phyloP scores from a whole-genome alignment of 1,140 invertebrate species.

The Medauroidea extradentata region DNA sequence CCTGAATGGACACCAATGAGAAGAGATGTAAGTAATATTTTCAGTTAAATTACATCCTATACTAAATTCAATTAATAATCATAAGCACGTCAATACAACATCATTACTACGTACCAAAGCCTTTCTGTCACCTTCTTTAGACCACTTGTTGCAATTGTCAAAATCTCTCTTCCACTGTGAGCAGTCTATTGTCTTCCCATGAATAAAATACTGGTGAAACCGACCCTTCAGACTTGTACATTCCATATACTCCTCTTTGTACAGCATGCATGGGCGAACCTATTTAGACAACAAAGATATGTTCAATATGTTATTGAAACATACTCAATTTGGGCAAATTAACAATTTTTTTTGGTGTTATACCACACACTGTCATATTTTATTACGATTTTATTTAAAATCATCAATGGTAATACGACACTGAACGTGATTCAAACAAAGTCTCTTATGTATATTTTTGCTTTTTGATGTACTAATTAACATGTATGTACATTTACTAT shows the following conservation, averaged over 20 bases:
- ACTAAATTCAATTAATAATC: background rate
- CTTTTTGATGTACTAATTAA: too few species aligned
- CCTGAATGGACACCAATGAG: background rate
- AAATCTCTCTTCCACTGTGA: constrained; percentile 72
- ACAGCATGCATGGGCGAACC: constrained; percentile 21
- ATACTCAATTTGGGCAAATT: too few species aligned
- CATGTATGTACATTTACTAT: too few species aligned
- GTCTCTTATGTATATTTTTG: too few species aligned
- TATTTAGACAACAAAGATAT: constrained; percentile 3
- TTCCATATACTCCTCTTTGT: constrained; percentile 46
- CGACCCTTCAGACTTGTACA: constrained; percentile 66
- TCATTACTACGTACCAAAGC: constrained; percentile 55
- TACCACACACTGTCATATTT: too few species aligned
- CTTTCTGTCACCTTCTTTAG: constrained; percentile 53
- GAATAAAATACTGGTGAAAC: constrained; percentile 83
- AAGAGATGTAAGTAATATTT: background rate
- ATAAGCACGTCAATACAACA: background rate
- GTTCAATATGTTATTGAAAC: too few species aligned
- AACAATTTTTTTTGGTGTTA: too few species aligned
- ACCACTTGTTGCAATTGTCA: constrained; percentile 67
- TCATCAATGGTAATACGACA: too few species aligned
- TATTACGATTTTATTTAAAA: too few species aligned
- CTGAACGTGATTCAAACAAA: too few species aligned
- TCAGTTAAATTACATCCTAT: too few species aligned
- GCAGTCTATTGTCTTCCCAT: constrained; percentile 68